Evolutionary conservation across 2,797 vertebrate genomes (phyloP).

Genomic region (Enteromius trimaculatus): DNA sequence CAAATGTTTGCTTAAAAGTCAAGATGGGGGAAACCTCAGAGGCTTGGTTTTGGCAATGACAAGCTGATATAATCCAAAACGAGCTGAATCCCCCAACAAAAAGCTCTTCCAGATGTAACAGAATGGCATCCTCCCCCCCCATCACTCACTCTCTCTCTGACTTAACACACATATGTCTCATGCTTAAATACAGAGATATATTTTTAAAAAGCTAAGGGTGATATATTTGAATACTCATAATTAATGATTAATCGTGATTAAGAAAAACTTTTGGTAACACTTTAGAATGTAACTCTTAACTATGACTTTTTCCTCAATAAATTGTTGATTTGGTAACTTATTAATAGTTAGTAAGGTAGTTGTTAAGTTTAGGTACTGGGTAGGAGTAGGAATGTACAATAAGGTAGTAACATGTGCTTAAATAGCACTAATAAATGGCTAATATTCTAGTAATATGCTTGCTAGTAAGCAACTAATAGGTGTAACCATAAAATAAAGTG

Average conservation of each 20-base stretch:
- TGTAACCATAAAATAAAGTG: too few species aligned
- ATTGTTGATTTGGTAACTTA: too few species aligned
- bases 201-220: neutral
- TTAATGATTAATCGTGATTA: neutral
- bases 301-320: too few species aligned
- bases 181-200: neutral
- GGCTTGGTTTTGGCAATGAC: constrained; percentile 60
- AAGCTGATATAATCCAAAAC: constrained; percentile 64
- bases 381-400: too few species aligned
- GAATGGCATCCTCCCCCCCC: constrained; percentile 52
- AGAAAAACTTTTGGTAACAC: neutral
- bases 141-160: constrained; percentile 54
- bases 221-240: neutral
- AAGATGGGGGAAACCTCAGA: constrained; percentile 72
- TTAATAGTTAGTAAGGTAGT: too few species aligned
- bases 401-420: too few species aligned
- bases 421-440: too few species aligned
- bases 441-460: too few species aligned
- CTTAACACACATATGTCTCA: neutral
- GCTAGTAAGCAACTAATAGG: too few species aligned
- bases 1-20: constrained; percentile 77
- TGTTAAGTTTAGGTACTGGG: too few species aligned
- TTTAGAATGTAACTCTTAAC: too few species aligned
- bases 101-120: constrained; percentile 73
- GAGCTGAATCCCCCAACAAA: constrained; percentile 64